These are phyloP conservation scores for Epinephelus malabaricus DNA, from an alignment of 2,797 vertebrate species.

Conservation along the genomic window DNA sequence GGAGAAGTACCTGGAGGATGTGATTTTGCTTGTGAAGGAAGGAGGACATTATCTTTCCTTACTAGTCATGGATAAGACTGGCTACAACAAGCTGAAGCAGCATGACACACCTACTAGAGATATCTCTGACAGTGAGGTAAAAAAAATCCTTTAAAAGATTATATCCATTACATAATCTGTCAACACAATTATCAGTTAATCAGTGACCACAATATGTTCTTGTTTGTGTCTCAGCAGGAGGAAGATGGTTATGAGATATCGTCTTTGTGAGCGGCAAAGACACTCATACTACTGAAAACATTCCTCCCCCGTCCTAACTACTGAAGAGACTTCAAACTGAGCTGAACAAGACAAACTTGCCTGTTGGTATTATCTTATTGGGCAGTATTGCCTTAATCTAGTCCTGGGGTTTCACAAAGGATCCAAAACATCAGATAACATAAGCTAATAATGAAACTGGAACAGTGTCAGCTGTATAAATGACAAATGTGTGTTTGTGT, in stretches of 20 bases:
- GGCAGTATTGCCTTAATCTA: neutral
- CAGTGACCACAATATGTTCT: neutral
- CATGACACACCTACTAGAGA: conserved; percentile 41
- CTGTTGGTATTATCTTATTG: neutral
- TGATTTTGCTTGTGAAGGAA: conserved; percentile 76
- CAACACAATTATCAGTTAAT: neutral
- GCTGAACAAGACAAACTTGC: neutral
- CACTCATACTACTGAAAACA: neutral
- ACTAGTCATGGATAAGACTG: conserved; percentile 67
- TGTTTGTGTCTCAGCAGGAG: conserved; percentile 51
- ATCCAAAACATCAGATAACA: neutral
- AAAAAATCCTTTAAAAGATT: neutral
- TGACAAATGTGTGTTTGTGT: neutral
- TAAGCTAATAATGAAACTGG: conserved; percentile 6
- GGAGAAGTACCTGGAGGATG: conserved; percentile 76
- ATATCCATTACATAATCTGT: neutral
- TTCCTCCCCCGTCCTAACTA: neutral
- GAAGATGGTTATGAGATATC: conserved; percentile 55
- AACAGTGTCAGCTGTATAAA: neutral
- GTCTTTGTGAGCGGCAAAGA: conserved; percentile 47
- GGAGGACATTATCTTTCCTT: conserved; percentile 69
- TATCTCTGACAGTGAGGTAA: conserved; percentile 61
- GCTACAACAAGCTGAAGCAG: conserved; percentile 53
- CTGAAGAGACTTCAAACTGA: conserved; percentile 17
- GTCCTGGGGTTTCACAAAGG: neutral